phyloP scores from a whole-genome alignment of 2,888 invertebrate species.

The Polyploca ridens region DNA sequence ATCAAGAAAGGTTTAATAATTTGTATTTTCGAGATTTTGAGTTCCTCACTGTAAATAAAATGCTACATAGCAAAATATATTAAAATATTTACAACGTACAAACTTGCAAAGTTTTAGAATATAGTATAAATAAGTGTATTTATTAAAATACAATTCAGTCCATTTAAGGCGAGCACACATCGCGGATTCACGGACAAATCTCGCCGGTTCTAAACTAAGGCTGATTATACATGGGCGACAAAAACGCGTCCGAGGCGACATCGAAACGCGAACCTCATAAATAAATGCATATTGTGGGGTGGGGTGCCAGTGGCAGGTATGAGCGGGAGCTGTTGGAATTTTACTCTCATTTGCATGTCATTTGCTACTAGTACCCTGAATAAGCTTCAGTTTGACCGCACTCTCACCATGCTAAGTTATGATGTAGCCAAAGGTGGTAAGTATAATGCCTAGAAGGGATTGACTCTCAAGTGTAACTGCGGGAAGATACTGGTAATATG shows the following conservation, averaged over 20 bases:
- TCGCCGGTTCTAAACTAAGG: conserved; percentile 39
- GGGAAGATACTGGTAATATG: too few relatives aligned
- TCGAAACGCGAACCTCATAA: conserved; percentile 74
- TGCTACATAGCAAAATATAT: not conserved
- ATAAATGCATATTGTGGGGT: conserved; percentile 69
- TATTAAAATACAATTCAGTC: conserved; percentile 2
- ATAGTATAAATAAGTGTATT: conserved; percentile 8
- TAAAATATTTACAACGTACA: not conserved
- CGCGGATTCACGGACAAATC: conserved; percentile 58
- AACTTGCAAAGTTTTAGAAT: not conserved
- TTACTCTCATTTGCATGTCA: not conserved
- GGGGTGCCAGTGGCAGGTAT: conserved; percentile 36
- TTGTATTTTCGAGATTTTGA: too few relatives aligned
- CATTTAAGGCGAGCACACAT: conserved; percentile 36
- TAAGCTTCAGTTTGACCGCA: too few relatives aligned
- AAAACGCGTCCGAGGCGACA: conserved; percentile 75
- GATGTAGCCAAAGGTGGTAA: too few relatives aligned
- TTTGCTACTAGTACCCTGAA: too few relatives aligned
- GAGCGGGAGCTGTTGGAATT: conserved; percentile 19
- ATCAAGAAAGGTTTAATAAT: too few relatives aligned
- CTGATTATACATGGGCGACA: conserved; percentile 62
- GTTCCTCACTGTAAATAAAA: too few relatives aligned
- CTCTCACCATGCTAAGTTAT: too few relatives aligned
- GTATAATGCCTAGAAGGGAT: too few relatives aligned
- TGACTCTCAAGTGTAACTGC: too few relatives aligned